Conservation (phyloP, 2,797 vertebrate genomes). For the Lagorchestes hirsutus region DNA sequence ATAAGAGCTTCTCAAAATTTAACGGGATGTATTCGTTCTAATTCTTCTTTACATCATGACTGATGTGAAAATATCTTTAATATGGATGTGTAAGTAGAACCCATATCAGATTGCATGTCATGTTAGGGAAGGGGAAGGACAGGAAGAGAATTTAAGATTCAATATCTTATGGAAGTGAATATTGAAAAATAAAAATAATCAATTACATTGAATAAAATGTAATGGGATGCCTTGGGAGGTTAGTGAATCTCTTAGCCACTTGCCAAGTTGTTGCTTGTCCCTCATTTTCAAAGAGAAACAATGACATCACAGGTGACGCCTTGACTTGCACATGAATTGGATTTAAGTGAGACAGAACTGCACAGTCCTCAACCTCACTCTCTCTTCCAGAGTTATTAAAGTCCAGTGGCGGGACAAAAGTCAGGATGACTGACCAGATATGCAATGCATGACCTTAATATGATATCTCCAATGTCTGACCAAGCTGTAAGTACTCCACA, state of each 20-base stretch:
- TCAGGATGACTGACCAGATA: not conserved
- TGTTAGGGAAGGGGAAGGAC: too few relatives aligned
- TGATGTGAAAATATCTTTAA: too few relatives aligned
- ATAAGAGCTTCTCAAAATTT: not conserved
- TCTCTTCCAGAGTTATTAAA: not conserved
- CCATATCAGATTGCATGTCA: too few relatives aligned
- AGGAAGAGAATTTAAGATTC: too few relatives aligned
- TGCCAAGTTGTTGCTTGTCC: not conserved
- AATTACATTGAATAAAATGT: too few relatives aligned
- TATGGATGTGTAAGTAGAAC: too few relatives aligned
- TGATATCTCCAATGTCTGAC: not conserved
- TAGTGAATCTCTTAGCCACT: not conserved
- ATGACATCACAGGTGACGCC: not conserved
- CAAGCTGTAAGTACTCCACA: not conserved
- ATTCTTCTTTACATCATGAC: too few relatives aligned
- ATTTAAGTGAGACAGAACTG: not conserved
- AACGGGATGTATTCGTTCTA: too few relatives aligned
- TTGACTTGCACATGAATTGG: not conserved
- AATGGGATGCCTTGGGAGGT: too few relatives aligned
- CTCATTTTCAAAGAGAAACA: not conserved
- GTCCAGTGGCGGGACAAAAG: not conserved
- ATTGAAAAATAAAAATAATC: too few relatives aligned
- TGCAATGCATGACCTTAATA: not conserved
- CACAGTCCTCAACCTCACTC: not conserved
- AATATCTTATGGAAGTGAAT: too few relatives aligned